Conservation (phyloP, 2,797 vertebrate species). For the Sebastes ruberrimus region DNA sequence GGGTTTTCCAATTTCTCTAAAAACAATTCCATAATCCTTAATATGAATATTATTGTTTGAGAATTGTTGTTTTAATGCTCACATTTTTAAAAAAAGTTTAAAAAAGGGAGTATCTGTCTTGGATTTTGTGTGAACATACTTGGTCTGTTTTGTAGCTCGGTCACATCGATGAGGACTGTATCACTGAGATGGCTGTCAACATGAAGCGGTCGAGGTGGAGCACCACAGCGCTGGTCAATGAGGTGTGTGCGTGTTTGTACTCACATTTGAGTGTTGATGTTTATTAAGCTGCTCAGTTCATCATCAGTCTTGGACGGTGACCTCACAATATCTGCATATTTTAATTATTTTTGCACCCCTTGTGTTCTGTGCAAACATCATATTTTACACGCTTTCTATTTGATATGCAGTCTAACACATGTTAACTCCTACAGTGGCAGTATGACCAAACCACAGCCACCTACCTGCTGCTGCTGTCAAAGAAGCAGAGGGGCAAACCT, state of each 20-base stretch:
- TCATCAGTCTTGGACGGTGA: neutral
- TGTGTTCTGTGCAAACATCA: neutral
- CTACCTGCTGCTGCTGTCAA: slow-evolving; percentile 91
- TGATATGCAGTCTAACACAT: neutral
- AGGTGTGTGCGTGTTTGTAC: slow-evolving; percentile 80
- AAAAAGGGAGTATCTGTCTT: neutral
- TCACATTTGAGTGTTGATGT: slow-evolving; percentile 49
- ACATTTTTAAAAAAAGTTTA: neutral
- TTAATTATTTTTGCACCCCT: neutral
- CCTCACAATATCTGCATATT: neutral
- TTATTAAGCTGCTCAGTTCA: neutral
- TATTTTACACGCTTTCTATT: neutral
- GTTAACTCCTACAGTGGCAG: slow-evolving; percentile 83
- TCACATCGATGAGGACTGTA: slow-evolving; percentile 92
- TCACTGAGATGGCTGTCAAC: slow-evolving; percentile 91
- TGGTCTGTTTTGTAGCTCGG: slow-evolving; percentile 75
- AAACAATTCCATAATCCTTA: neutral
- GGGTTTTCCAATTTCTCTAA: neutral
- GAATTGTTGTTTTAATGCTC: neutral
- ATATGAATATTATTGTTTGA: neutral
- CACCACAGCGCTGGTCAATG: slow-evolving; percentile 84
- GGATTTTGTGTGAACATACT: neutral
- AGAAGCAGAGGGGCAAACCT: slow-evolving; percentile 88
- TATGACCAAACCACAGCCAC: slow-evolving; percentile 92
- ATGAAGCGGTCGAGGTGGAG: slow-evolving; percentile 85